These are phyloP conservation scores for Poecilia velifera DNA, from an alignment of 2,797 vertebrate genomes.

Conservation along the genomic window DNA sequence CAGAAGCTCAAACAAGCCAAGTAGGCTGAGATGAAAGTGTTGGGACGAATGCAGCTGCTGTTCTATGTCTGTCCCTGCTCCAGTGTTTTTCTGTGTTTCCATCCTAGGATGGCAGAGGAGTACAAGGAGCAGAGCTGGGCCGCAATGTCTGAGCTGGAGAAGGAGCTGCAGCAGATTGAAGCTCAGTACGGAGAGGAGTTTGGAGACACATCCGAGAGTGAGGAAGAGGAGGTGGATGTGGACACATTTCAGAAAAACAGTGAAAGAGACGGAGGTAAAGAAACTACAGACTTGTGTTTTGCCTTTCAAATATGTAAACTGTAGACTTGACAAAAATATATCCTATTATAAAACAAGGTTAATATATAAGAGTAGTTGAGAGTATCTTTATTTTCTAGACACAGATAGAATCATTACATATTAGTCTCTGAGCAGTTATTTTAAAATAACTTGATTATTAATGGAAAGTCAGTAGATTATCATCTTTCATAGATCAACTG, in stretches of 20 bases:
- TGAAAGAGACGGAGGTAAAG: constrained; percentile 79
- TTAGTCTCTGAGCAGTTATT: neutral
- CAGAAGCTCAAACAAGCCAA: constrained; percentile 92
- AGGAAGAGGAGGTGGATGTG: constrained; percentile 75
- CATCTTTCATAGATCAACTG: neutral
- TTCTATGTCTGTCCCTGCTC: neutral
- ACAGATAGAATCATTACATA: neutral
- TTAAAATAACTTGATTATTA: neutral
- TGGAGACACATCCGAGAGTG: constrained; percentile 87
- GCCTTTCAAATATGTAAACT: neutral
- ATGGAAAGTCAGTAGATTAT: neutral
- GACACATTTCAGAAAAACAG: constrained; percentile 71
- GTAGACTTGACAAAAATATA: neutral
- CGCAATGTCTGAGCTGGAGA: constrained; percentile 91
- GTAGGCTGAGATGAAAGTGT: constrained; percentile 72
- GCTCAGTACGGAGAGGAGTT: constrained; percentile 93
- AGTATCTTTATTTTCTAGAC: too few species aligned
- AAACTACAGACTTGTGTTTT: neutral
- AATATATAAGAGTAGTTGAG: too few species aligned
- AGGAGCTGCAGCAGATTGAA: constrained; percentile 94
- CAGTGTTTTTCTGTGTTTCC: neutral
- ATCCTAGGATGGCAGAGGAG: constrained; percentile 86
- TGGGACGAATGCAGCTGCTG: neutral
- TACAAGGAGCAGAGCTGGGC: constrained; percentile 98
- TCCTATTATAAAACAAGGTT: neutral